phyloP scores from a whole-genome alignment of 1,140 invertebrate species.

The Helicoverpa armigera region DNA sequence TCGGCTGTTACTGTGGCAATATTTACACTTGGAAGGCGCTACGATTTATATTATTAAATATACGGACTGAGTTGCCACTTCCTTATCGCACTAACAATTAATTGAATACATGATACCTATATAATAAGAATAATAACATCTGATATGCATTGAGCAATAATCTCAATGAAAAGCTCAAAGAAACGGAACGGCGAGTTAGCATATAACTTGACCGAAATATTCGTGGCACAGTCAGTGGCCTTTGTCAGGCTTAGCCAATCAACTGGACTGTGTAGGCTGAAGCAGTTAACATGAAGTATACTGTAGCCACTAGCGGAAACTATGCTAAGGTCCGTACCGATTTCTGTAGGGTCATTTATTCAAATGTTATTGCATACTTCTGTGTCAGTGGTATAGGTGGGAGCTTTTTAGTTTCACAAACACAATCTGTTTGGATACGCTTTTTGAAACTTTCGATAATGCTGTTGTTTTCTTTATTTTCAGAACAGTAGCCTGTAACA shows the following conservation, averaged over 20 bases:
- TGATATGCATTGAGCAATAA: not conserved
- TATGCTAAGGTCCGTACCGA: not conserved
- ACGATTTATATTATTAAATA: constrained; percentile 20
- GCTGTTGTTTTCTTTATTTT: not conserved
- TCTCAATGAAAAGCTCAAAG: constrained; percentile 22
- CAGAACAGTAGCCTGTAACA: constrained; percentile 7
- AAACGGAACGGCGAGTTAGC: not conserved
- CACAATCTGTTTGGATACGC: not conserved
- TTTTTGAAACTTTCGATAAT: constrained; percentile 11
- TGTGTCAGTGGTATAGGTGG: not conserved
- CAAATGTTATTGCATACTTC: not conserved
- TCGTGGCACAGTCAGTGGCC: not conserved
- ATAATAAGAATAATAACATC: not conserved
- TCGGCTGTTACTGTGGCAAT: constrained; percentile 14
- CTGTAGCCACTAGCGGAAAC: not conserved
- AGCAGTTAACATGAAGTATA: not conserved
- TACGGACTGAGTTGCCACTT: not conserved
- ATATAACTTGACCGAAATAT: constrained; percentile 13
- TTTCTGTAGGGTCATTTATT: constrained; percentile 1
- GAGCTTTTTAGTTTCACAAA: not conserved
- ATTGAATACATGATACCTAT: too few species aligned
- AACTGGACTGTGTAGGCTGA: constrained; percentile 19
- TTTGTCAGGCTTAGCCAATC: constrained; percentile 7
- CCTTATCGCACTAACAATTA: too few species aligned
- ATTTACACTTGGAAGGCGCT: not conserved